phyloP scores from a whole-genome alignment of 2,113 vertebrate species.

The Grallaria varia region DNA sequence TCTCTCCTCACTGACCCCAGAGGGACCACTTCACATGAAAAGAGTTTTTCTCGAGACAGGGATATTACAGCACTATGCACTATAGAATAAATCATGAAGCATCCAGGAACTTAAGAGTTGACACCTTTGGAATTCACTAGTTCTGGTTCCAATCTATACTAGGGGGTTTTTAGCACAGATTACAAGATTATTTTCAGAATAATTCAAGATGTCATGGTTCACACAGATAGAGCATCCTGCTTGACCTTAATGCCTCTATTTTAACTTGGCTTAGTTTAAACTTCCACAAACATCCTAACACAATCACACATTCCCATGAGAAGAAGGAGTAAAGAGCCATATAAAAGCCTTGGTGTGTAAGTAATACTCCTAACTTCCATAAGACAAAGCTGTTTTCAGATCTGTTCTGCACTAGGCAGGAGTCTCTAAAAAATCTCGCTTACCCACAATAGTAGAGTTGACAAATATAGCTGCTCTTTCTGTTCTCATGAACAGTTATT shows the following conservation, averaged over 20 bases:
- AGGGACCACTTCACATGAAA: not conserved
- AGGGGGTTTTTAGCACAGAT: not conserved
- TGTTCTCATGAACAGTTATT: conserved; percentile 5
- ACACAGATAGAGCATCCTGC: not conserved
- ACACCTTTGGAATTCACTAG: not conserved
- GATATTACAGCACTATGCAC: not conserved
- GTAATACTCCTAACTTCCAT: not conserved
- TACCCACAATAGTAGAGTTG: not conserved
- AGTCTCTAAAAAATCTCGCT: not conserved
- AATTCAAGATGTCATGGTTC: not conserved
- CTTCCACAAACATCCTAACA: not conserved
- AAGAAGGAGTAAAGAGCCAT: not conserved
- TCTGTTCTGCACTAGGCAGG: not conserved
- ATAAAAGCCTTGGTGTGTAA: not conserved
- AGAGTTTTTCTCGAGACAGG: not conserved
- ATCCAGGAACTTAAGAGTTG: not conserved
- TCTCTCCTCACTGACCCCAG: not conserved
- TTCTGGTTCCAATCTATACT: not conserved
- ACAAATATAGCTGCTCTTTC: not conserved
- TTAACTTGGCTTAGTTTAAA: not conserved
- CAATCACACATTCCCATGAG: not conserved
- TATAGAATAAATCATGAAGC: not conserved
- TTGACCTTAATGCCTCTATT: not conserved
- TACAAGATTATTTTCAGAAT: not conserved
- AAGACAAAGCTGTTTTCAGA: not conserved